Base-by-base conservation (phyloP, 2,888 invertebrate genomes). In the Linyphia triangularis region DNA sequence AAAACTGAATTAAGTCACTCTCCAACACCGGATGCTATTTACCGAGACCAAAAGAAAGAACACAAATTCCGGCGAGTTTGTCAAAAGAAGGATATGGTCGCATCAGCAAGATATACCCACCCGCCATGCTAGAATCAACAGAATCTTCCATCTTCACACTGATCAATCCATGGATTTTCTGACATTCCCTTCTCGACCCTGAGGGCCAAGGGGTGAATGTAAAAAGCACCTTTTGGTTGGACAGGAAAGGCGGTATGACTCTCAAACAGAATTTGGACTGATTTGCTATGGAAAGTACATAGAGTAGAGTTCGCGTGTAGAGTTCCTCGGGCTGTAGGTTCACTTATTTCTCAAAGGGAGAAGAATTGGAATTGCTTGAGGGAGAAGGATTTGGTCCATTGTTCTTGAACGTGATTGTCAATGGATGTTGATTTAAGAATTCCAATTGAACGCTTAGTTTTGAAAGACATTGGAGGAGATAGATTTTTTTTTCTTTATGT, bases 271-370 rank as follows among this genome's bases (percentile, higher is more conserved):
- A 72, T 63, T 72, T 61, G 43, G 63, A 26, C 72, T 83, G 72
- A 72, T 83, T 83, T 83, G 59, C 72, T 83, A 72, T 83, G 82
- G 82, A 83, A 83, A 83, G 63, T 72, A 83, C 82, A 61, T 69
- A 79, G 28, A 30, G 65, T 33, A 19, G 22, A 19, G 30, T 33
- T 79, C 9, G 28, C 43, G 30, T 13, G 13, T 3, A 37, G n/a
- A 28, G 59, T 61, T 24, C 69, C 40, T 75, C 22, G 72, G 51
- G 72, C 51, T 72, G 33, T 59, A 33, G 4, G 22, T 6, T 5
- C 5, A 59, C 10, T 9, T 40, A 40, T 40, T 10, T 59, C 59
- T 30, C 28, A 30, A 19, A 30, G 28, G 7, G 16, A 30, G 65
- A n/a, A n/a, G 28, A 10, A 16, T 16, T 30, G 65, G 65, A 30